Evolutionary conservation across 2,113 vertebrate genomes (phyloP).

Genomic region (Nannobrachium achirus): DNA sequence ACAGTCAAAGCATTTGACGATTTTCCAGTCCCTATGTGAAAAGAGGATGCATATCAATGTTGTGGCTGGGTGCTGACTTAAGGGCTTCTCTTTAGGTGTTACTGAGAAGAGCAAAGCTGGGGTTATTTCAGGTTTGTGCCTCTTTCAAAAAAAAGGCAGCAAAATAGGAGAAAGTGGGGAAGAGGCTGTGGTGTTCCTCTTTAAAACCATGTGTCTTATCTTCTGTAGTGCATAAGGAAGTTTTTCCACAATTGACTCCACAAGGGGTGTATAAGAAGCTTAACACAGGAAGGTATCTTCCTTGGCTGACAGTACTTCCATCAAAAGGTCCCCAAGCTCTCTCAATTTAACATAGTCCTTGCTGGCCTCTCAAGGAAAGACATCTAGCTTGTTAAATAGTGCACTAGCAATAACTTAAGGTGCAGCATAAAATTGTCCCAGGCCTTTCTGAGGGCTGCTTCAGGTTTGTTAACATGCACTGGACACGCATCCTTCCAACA

Average conservation of each 20-base stretch:
- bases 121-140: neutral
- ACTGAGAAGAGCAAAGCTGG: neutral
- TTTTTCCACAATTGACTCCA: neutral
- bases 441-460: neutral
- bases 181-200: neutral
- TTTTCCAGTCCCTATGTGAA: neutral
- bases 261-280: conserved; percentile 1
- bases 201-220: neutral
- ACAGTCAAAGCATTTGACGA: neutral
- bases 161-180: neutral
- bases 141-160: neutral
- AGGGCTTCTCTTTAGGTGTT: neutral
- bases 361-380: neutral
- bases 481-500: neutral
- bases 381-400: neutral
- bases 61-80: neutral
- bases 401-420: neutral
- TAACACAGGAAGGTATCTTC: neutral
- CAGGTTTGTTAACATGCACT: neutral
- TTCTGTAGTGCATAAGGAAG: conserved; percentile 2
- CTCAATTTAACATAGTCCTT: neutral
- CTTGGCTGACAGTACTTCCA: neutral
- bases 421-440: conserved; percentile 12
- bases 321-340: neutral
- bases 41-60: conserved; percentile 2